Percentiles rank a stretch among this genome's conserved stretches.
Evolutionary conservation across 2,888 invertebrate genomes (phyloP).

Genomic region (Chymomyza fuscimana): DNA sequence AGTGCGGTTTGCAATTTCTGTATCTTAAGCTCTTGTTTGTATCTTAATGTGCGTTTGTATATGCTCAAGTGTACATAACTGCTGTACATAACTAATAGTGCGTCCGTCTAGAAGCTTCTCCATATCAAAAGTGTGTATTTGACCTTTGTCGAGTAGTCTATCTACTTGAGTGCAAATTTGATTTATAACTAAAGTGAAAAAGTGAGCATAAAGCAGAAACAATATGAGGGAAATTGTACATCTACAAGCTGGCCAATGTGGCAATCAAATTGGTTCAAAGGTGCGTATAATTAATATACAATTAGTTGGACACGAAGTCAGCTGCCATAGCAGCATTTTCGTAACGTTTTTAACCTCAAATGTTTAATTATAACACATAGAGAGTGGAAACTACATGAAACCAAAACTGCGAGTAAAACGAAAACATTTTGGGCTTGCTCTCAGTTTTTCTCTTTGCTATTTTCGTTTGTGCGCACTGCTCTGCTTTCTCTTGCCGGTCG

Average conservation of each 20-base stretch:
- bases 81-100: background rate
- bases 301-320: constrained; percentile 24
- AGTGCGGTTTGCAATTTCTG: constrained; percentile 20
- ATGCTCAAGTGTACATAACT: background rate
- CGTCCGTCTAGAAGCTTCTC: constrained; percentile 5
- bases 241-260: constrained; percentile 93
- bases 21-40: constrained; percentile 17
- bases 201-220: constrained; percentile 6
- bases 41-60: background rate
- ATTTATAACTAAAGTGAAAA: constrained; percentile 9
- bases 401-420: background rate
- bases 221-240: constrained; percentile 95
- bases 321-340: constrained; percentile 9
- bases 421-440: constrained; percentile 13
- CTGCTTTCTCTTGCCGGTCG: background rate
- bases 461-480: background rate
- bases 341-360: constrained; percentile 67
- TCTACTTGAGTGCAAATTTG: background rate
- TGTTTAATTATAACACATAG: constrained; percentile 71
- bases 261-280: constrained; percentile 96
- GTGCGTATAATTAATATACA: constrained; percentile 80
- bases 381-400: constrained; percentile 28
- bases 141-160: constrained; percentile 41
- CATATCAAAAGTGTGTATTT: constrained; percentile 25
- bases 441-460: constrained; percentile 12